Base-by-base conservation (phyloP, 2,113 vertebrate genomes). In the Peucedramus taeniatus region DNA sequence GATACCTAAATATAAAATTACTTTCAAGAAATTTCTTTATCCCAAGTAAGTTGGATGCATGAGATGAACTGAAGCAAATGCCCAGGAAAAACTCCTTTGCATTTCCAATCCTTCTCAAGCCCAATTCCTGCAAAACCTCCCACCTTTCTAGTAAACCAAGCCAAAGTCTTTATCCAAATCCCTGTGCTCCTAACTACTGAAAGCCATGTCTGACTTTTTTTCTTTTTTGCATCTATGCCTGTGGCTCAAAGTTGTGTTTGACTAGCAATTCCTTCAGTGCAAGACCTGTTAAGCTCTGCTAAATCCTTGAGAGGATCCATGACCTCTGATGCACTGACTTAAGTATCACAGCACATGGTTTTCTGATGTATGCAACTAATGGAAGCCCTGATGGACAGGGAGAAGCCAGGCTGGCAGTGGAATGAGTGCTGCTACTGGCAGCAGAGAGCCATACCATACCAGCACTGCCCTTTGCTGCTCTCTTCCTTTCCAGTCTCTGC, bases 11-110 rank as follows among this genome's bases (percentile, higher is more conserved):
- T 1, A 13, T 63, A 19, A 61, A 86, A 86, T 30, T 39, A 19
- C 31, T 80, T 77, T 86, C 27, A 83, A 83, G 50, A 8, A 61
- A 20, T 63, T 92, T 74, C 45, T 81, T 92, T 63, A 72, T 59
- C 19, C 68, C 54, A 37, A 10, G 17, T 17, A 64, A 89, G 15
- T 4, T 57, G 11, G 12, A 30, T 39, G 27, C 14, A 77, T 3
- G 4, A 66, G 28, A 69, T 59, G 7, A 30, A 16, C 17, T 87
- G 49, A 24, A 57, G 47, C 18, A 91, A n/a, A 57, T 37, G 27
- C 37, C 19, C 24, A 60, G 50, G 30, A 22, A 45, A 80, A 84
- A 70, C 37, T 69, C 40, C 44, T n/a, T 42, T 2, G 6, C 8
- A 11, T 72, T 88, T 57, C 53, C 30, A 83, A 20, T n/a, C 54